Percentiles rank a stretch among this genome's conserved stretches.
These are phyloP conservation scores for Patagioenas fasciata DNA, from an alignment of 2,113 vertebrate species.

Conservation along the genomic window DNA sequence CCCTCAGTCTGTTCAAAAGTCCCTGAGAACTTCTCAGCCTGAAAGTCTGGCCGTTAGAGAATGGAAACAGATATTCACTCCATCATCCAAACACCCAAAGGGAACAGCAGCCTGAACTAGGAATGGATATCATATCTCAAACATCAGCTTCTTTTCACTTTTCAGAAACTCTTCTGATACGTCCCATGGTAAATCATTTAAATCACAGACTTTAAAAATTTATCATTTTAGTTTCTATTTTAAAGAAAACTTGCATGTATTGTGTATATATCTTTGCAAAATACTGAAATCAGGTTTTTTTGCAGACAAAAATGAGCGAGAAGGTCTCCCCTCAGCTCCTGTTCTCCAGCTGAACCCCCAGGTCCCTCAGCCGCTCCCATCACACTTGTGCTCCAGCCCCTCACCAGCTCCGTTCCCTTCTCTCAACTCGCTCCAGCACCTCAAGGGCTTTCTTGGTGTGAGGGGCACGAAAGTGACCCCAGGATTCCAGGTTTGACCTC, in stretches of 20 bases:
- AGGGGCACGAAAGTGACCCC: too few relatives aligned
- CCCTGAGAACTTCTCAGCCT: neutral
- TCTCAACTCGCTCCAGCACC: too few relatives aligned
- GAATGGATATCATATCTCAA: neutral
- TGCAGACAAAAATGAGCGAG: neutral
- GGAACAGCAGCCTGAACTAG: neutral
- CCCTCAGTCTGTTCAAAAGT: neutral
- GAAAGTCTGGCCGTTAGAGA: neutral
- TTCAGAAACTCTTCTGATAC: neutral
- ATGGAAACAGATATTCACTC: neutral
- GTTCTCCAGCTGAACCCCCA: too few relatives aligned
- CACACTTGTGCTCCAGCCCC: neutral
- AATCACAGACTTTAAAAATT: fast-evolving
- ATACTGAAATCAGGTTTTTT: neutral
- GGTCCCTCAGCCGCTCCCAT: neutral
- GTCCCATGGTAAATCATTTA: neutral
- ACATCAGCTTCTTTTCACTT: neutral
- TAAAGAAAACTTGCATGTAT: neutral
- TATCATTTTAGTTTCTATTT: neutral
- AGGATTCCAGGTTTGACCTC: too few relatives aligned
- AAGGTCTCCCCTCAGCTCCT: too few relatives aligned
- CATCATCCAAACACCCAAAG: neutral
- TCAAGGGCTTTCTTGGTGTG: too few relatives aligned
- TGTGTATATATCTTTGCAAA: neutral
- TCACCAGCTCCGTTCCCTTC: too few relatives aligned